Evolutionary conservation across 64 coral and sea anemone genomes (phyloP).

Genomic region (Montipora foliosa): DNA sequence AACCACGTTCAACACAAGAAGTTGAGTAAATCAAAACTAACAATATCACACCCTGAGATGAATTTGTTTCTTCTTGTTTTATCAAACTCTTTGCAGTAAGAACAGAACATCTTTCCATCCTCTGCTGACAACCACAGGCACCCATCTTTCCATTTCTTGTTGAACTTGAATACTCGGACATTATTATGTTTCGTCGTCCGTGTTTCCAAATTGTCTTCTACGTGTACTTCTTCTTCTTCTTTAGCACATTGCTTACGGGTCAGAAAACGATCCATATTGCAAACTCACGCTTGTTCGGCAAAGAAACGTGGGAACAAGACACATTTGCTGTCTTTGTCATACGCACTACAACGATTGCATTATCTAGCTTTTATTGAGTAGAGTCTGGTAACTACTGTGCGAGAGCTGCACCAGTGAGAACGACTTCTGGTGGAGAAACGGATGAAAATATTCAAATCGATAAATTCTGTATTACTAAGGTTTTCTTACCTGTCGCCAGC

Average conservation of each 20-base stretch:
- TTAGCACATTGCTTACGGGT: background rate
- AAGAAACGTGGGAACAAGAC: background rate
- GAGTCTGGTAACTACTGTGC: constrained; percentile 24
- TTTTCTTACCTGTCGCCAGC: constrained; percentile 2
- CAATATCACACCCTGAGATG: constrained; percentile 16
- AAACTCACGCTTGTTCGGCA: background rate
- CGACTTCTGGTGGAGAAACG: background rate
- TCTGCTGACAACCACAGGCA: background rate
- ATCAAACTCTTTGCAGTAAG: constrained; percentile 18
- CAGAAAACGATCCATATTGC: background rate
- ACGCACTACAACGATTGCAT: constrained; percentile 1
- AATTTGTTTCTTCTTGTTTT: constrained; percentile 20
- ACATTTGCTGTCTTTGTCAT: constrained; percentile 27
- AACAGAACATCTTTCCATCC: constrained; percentile 17
- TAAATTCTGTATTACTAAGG: background rate
- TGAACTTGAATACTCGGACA: background rate
- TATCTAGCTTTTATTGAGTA: constrained; percentile 19
- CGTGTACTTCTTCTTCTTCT: background rate
- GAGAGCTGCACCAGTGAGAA: background rate
- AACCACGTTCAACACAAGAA: constrained; percentile 57
- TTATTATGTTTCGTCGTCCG: background rate
- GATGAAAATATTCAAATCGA: constrained; percentile 3
- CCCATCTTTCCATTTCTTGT: constrained; percentile 8
- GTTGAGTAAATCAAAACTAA: constrained; percentile 64
- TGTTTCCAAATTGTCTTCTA: background rate